Conservation (phyloP, 2,113 vertebrate genomes). For the Callocephalon fimbriatum region DNA sequence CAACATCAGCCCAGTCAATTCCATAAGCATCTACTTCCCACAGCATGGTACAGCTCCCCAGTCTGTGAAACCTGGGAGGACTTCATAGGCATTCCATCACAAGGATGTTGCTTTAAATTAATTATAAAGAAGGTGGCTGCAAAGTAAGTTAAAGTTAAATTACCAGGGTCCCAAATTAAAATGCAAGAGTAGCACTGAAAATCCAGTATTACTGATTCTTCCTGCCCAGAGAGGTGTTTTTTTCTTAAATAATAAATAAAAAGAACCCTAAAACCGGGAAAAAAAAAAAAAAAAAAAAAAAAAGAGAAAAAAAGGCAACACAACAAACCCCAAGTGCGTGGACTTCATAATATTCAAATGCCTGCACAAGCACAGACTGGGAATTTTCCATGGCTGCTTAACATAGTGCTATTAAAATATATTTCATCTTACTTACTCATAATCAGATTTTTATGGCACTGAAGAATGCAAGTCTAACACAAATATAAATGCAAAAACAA, state of each 20-base stretch:
- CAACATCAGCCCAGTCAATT: not conserved
- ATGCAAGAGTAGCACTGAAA: not conserved
- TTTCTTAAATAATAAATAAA: not conserved
- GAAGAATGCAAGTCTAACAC: not conserved
- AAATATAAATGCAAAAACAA: not conserved
- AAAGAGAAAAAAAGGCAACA: not conserved
- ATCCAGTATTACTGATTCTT: not conserved
- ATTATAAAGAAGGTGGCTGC: not conserved
- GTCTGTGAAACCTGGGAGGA: not conserved
- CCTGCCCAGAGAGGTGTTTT: not conserved
- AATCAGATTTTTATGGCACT: slow-evolving; percentile 21
- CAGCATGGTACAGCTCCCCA: fast-evolving
- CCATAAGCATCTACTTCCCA: not conserved
- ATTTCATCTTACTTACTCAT: not conserved
- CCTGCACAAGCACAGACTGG: not conserved
- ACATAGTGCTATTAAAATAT: not conserved
- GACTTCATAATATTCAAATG: not conserved
- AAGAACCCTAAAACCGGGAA: not conserved
- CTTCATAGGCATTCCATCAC: not conserved
- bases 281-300: not conserved
- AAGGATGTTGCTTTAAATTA: not conserved
- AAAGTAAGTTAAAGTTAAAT: not conserved
- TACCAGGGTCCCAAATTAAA: not conserved
- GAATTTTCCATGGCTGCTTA: slow-evolving; percentile 35
- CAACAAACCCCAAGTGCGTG: not conserved